Base-by-base conservation (phyloP, 2,797 vertebrate species). In the Pseudochromis fuscus region DNA sequence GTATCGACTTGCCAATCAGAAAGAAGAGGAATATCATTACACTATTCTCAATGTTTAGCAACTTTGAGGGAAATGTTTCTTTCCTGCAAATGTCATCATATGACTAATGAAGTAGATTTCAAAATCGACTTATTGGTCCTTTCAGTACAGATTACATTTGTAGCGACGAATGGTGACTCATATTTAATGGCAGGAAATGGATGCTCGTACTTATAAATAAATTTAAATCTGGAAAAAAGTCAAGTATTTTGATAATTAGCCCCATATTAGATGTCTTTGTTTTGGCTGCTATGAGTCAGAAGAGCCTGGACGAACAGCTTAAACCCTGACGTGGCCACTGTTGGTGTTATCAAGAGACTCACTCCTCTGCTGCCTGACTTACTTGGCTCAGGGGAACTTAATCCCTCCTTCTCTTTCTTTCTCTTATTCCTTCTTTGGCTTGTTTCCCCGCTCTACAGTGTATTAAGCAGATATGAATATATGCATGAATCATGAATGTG, bases 401-500 rank as follows among this genome's bases (percentile, higher is more conserved):
- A 76, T 81, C 56, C 75, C 55, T 66, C 45, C 67, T 38, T 42
- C 67, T 63, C 42, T 52, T 52, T 18, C 38, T 7, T 19, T 21
- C 5, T 9, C n/a, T 19, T 44, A 8, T 44, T 66, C 37, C 4
- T 13, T 44, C 51, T 33, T 49, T 53, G 48, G 21, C 50, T 46
- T 35, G 27, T 46, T 68, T 0, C 55, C 5, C 44, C 25, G 51
- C 38, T 79, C 46, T 60, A 16, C 38, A 30, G 18, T 75, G 24
- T 37, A 60, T 77, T 13, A 44, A 67, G 42, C 38, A 56, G 30
- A 67, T 67, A 82, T 82, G 73, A 86, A 88, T 75, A 73, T 48
- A 76, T 83, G 70, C 74, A 83, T 82, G 67, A 60, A 67, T 85
- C 56, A 53, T 8, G 35, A 52, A 73, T 74, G 60, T 58, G 50